Base-by-base conservation (phyloP, 2,888 invertebrate species). In the Melieria picta region DNA sequence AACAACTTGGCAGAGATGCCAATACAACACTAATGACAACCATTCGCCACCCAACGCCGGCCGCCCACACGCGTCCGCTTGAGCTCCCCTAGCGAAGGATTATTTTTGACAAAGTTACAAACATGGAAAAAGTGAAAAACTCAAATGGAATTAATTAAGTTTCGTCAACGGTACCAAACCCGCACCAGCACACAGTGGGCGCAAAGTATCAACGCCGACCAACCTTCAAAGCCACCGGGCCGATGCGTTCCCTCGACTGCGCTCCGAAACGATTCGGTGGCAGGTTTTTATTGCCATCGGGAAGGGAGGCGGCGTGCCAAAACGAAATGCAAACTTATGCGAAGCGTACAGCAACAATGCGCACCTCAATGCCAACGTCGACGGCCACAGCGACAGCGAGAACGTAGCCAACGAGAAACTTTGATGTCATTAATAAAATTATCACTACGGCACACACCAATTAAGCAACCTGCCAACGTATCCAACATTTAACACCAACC, bases 381-480 rank as follows among this genome's bases (percentile, higher is more conserved):
- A n/a, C 56, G 48, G 30, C 63, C 58, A 9, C 58, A 48, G 45
- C 43, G n/a, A 62, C 50, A 11, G 11, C 13, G 47, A 30, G 1
- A 30, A 30, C 30, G 30, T 30, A 30, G 30, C 30, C 30, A 30
- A 30, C 30, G 71, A 78, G 78, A 77, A 78, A 77, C 80, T 79
- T 79, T 81, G 80, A 82, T 82, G 84, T 82, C 85, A 85, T 85
- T 85, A 84, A 85, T 85, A 85, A 85, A 85, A 84, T 85, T 85
- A 85, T 84, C 84, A 84, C 82, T 79, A 81, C 77, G 78, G 79
- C 77, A 79, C 80, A 81, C 83, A 83, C 82, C 83, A 85, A 85
- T 85, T 85, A 85, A 85, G 82, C 79, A 82, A 85, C 80, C 85
- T 85, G 84, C 85, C 85, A 85, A 80, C 80, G 76, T 79, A 77